Evolutionary conservation across 2,888 invertebrate species (phyloP).

Genomic region (Lobophora halterata): DNA sequence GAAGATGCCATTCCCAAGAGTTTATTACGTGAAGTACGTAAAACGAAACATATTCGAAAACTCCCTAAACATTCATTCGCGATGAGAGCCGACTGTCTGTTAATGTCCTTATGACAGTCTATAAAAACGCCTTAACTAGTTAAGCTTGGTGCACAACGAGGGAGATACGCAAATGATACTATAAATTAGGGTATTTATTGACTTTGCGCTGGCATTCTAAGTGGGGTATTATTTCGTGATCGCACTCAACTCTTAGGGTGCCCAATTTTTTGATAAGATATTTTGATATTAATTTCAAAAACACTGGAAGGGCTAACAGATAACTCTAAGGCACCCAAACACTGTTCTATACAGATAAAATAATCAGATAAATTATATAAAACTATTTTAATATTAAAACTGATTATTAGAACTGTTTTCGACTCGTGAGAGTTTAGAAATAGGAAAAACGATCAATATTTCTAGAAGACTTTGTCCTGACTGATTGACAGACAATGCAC

Average conservation of each 20-base stretch:
- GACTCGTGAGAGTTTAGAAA: too few species aligned
- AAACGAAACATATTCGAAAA: conserved; percentile 56
- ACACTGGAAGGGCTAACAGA: too few species aligned
- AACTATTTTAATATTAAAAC: too few species aligned
- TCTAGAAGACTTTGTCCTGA: too few species aligned
- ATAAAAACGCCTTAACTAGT: conserved; percentile 40
- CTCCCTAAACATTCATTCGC: conserved; percentile 40
- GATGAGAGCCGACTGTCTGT: conserved; percentile 39
- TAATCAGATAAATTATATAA: too few species aligned
- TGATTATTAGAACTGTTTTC: too few species aligned
- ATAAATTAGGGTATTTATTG: conserved; percentile 24
- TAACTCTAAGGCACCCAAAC: too few species aligned
- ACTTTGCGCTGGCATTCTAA: conserved; percentile 20
- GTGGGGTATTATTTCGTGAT: conserved; percentile 1
- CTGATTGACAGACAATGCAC: too few species aligned
- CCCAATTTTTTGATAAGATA: not conserved
- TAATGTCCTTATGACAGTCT: conserved; percentile 49
- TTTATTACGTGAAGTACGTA: conserved; percentile 61
- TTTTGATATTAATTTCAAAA: too few species aligned
- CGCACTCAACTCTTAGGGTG: not conserved
- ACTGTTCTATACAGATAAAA: too few species aligned
- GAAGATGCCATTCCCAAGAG: conserved; percentile 51
- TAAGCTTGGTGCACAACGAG: conserved; percentile 34
- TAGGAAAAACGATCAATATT: too few species aligned
- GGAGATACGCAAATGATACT: conserved; percentile 19